phyloP scores from a whole-genome alignment of 2,888 invertebrate species.

The Blera fallax region DNA sequence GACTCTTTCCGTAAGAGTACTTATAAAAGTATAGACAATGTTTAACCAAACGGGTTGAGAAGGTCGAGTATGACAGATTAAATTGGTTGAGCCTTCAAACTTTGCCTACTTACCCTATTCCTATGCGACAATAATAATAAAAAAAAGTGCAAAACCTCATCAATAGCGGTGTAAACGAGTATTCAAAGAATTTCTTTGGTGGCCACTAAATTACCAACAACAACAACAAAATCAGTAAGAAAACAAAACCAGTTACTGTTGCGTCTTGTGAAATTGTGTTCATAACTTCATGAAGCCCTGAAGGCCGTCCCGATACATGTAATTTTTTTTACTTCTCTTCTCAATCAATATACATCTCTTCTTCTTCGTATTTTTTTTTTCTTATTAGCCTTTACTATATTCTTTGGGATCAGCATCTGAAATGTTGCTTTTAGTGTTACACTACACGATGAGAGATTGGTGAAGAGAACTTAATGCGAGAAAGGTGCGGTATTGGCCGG shows the following conservation, averaged over 20 bases:
- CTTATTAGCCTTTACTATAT: neutral
- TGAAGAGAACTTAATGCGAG: slow-evolving; percentile 18
- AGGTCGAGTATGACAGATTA: neutral
- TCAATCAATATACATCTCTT: neutral
- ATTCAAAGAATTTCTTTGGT: slow-evolving; percentile 44
- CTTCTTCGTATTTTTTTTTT: neutral
- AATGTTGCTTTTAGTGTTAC: neutral
- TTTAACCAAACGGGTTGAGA: too few species aligned
- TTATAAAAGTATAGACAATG: too few species aligned
- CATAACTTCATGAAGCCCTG: slow-evolving; percentile 64
- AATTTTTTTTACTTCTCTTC: neutral
- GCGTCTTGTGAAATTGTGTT: slow-evolving; percentile 56
- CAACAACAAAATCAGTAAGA: neutral
- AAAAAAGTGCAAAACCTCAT: slow-evolving; percentile 8
- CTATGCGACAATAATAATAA: neutral
- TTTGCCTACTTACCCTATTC: neutral
- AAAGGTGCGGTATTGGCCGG: slow-evolving; percentile 59
- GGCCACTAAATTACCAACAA: slow-evolving; percentile 15
- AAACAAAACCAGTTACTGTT: slow-evolving; percentile 58
- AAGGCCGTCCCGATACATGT: slow-evolving; percentile 56
- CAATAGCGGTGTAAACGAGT: slow-evolving; percentile 37
- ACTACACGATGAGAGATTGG: slow-evolving; percentile 10
- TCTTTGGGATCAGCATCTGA: slow-evolving; percentile 11
- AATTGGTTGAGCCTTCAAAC: neutral
- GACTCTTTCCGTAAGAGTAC: too few species aligned